Conservation (phyloP, 2,888 invertebrate species). For the Pogonocherus hispidulus region DNA sequence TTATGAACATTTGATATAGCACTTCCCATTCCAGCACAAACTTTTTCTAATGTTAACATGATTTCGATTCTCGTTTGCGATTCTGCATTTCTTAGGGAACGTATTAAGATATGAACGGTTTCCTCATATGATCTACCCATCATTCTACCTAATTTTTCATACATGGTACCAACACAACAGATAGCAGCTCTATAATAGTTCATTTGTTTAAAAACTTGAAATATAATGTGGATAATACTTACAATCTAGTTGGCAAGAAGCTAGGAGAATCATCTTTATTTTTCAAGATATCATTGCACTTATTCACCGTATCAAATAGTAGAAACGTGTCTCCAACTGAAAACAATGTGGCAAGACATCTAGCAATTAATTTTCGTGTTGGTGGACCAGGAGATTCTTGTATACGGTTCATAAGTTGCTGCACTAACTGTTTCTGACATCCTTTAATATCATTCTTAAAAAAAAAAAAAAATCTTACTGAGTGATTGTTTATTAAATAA, state of each 20-base stretch:
- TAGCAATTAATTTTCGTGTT: constrained; percentile 90
- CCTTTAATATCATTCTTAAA: constrained; percentile 94
- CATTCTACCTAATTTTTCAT: constrained; percentile 97
- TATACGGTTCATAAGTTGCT: constrained; percentile 91
- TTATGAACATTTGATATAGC: constrained; percentile 89
- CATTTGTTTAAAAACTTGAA: not conserved
- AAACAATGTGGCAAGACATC: constrained; percentile 94
- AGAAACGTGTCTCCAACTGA: constrained; percentile 97
- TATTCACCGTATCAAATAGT: constrained; percentile 97
- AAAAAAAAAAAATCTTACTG: constrained; percentile 7
- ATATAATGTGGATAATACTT: constrained; percentile 67
- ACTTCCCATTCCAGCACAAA: constrained; percentile 94
- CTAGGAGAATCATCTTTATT: constrained; percentile 98
- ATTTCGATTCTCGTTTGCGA: constrained; percentile 97
- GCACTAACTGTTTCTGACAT: constrained; percentile 95
- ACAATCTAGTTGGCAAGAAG: constrained; percentile 94
- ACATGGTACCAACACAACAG: constrained; percentile 96
- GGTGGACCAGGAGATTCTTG: constrained; percentile 94
- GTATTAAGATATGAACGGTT: constrained; percentile 91
- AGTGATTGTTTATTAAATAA: not conserved
- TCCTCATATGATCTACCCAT: constrained; percentile 99
- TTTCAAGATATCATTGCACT: constrained; percentile 97
- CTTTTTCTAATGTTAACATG: constrained; percentile 96
- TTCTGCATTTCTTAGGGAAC: constrained; percentile 93
- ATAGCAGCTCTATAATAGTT: constrained; percentile 86